Conservation (phyloP, 2,797 vertebrate genomes). For the Mus minutoides region DNA sequence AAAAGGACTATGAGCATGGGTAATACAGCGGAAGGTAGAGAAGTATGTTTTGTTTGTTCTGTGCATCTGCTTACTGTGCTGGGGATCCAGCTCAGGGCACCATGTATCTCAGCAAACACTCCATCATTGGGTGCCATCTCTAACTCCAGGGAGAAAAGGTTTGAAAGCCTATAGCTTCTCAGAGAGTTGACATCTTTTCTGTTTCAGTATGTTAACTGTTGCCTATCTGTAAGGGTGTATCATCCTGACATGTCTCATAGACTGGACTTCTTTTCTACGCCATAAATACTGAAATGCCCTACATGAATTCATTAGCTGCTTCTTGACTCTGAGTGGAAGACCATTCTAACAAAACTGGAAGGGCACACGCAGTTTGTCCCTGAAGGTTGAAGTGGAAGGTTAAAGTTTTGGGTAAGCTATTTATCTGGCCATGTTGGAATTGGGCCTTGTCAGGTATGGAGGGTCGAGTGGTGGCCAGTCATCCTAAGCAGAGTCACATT, state of each 20-base stretch:
- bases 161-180: background rate
- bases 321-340: background rate
- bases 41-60: background rate
- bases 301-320: background rate
- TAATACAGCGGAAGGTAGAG: background rate
- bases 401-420: too few relatives aligned
- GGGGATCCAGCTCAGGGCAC: background rate
- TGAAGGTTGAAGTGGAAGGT: too few relatives aligned
- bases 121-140: background rate
- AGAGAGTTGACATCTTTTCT: background rate
- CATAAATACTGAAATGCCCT: background rate
- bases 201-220: background rate
- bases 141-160: background rate
- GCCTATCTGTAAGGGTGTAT: background rate
- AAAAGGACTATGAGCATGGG: too few relatives aligned
- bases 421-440: background rate
- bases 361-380: background rate
- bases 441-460: background rate
- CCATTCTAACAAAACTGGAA: background rate
- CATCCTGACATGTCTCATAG: background rate
- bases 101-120: background rate
- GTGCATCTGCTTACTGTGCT: background rate
- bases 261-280: background rate
- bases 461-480: background rate
- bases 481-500: accelerated